phyloP scores from a whole-genome alignment of 2,888 invertebrate genomes.

The Drosophila villosipedis region DNA sequence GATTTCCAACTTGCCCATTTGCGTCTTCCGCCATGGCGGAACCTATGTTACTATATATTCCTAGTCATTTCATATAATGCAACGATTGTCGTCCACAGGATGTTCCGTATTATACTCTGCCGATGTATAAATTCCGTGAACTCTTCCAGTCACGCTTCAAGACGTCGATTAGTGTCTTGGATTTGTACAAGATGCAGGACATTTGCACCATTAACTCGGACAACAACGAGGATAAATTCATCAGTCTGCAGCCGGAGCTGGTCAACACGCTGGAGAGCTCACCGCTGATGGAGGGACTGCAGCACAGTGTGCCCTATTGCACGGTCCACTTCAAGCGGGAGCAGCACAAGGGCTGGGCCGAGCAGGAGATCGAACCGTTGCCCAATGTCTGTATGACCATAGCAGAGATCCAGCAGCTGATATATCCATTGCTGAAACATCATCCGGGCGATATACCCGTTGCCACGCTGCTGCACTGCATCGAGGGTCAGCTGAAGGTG shows the following conservation, averaged over 20 bases:
- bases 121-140: slow-evolving; percentile 93
- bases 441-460: slow-evolving; percentile 85
- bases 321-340: slow-evolving; percentile 87
- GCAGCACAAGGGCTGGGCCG: slow-evolving; percentile 91
- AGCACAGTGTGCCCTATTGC: slow-evolving; percentile 88
- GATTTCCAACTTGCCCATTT: background rate
- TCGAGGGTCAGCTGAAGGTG: slow-evolving; percentile 82
- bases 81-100: slow-evolving; percentile 85
- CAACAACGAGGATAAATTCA: slow-evolving; percentile 89
- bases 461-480: slow-evolving; percentile 84
- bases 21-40: background rate
- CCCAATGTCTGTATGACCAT: slow-evolving; percentile 87
- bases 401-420: slow-evolving; percentile 83
- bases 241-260: slow-evolving; percentile 88
- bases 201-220: slow-evolving; percentile 91
- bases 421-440: slow-evolving; percentile 83
- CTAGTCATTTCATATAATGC: background rate
- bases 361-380: slow-evolving; percentile 89
- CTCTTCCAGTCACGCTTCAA: slow-evolving; percentile 92
- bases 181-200: slow-evolving; percentile 90
- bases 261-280: slow-evolving; percentile 86
- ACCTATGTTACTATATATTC: background rate
- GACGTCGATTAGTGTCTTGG: slow-evolving; percentile 89
- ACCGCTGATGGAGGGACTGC: slow-evolving; percentile 85
- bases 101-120: slow-evolving; percentile 90